phyloP scores from a whole-genome alignment of 2,888 invertebrate species.

The Apocheima hispidaria region DNA sequence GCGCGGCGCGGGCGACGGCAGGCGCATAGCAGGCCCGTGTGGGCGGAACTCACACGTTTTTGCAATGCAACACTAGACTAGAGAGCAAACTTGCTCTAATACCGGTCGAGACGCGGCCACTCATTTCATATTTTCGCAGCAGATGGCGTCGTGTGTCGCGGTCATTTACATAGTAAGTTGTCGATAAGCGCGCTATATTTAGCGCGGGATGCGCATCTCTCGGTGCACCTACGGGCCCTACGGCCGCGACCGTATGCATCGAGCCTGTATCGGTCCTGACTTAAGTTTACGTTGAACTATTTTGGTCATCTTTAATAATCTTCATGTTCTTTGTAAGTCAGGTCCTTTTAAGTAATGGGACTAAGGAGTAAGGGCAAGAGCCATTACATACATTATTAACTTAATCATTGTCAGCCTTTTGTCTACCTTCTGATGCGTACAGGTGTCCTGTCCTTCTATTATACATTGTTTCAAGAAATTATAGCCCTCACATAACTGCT shows the following conservation, averaged over 20 bases:
- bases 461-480: too few species aligned
- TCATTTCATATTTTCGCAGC: constrained; percentile 77
- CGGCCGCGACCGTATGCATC: constrained; percentile 36
- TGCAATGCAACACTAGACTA: constrained; percentile 65
- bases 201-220: constrained; percentile 68
- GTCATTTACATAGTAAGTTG: constrained; percentile 84
- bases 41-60: constrained; percentile 78
- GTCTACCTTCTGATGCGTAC: too few species aligned
- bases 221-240: constrained; percentile 59
- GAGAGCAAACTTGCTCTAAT: constrained; percentile 63
- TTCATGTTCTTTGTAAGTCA: neutral
- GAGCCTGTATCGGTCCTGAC: constrained; percentile 45
- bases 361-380: neutral
- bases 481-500: too few species aligned
- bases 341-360: neutral
- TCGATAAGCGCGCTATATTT: constrained; percentile 84
- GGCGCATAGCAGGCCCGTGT: constrained; percentile 43
- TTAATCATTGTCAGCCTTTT: too few species aligned
- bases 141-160: constrained; percentile 80
- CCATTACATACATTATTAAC: too few species aligned
- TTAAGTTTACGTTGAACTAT: constrained; percentile 8
- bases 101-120: constrained; percentile 67
- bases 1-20: constrained; percentile 20
- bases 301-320: constrained; percentile 16
- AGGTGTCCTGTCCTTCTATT: too few species aligned